Percentiles rank a stretch among this genome's conserved stretches.
Evolutionary conservation across 2,888 invertebrate species (phyloP).

Genomic region (Alcis repandata): DNA sequence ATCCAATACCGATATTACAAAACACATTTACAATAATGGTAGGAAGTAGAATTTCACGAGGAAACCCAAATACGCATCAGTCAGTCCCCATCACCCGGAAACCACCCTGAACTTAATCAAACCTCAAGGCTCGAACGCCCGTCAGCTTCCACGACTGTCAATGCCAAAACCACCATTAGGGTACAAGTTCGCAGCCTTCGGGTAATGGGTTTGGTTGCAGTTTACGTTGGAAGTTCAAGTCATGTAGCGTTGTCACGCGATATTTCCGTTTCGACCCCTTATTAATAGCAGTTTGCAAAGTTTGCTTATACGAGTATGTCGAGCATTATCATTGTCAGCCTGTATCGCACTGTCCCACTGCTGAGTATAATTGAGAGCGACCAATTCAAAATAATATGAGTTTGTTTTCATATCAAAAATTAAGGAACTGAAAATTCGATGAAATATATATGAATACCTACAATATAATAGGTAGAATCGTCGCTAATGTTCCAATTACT

Average conservation of each 20-base stretch:
- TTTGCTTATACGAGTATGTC: conserved; percentile 9
- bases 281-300: neutral
- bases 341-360: too few species aligned
- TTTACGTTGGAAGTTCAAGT: conserved; percentile 47
- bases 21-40: too few species aligned
- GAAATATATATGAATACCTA: too few species aligned
- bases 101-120: conserved; percentile 31
- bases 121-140: conserved; percentile 8
- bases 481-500: too few species aligned
- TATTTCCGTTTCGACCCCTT: conserved; percentile 35
- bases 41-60: neutral
- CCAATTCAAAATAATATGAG: too few species aligned
- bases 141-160: conserved; percentile 40
- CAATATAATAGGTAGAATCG: too few species aligned
- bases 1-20: too few species aligned
- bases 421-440: too few species aligned
- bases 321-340: too few species aligned
- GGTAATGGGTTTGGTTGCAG: conserved; percentile 38
- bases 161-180: conserved; percentile 57
- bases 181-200: conserved; percentile 68
- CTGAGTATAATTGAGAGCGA: too few species aligned
- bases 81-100: conserved; percentile 13
- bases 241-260: conserved; percentile 47
- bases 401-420: too few species aligned
- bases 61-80: neutral